Evolutionary conservation across 2,888 invertebrate species (phyloP), one percentile per base, ranked within the genome.

Genomic region (Temnothorax rugatulus): DNA sequence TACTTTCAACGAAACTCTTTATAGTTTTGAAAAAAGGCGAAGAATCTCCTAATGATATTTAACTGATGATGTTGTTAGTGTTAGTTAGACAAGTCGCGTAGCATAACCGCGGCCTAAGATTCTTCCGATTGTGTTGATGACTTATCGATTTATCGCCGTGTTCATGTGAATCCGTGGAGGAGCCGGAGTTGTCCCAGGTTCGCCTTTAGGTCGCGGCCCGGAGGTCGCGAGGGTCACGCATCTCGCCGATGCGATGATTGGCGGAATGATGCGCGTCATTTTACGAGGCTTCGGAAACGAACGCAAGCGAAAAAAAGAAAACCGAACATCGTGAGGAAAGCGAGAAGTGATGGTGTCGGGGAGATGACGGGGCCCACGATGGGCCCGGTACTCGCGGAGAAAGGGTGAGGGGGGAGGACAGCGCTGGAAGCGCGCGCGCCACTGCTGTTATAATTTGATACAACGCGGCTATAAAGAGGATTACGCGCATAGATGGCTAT

Each of bases 361-460:
- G 54, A 54, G 66, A 68, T 21, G 76, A 76, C 69, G 41, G 38
- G 50, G 25, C 13, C 66, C 50, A 64, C 18, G 66, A 66, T 41
- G 76, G 38, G 76, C 21, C 34, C 15, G 15, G 47, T 64, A 15
- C 13, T 63, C 34, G 54, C 29, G n/a, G 29, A 2, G 25, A 2
- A 38, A 25, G 63, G 21, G 15, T 11, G 34, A 21, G 13, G 11
- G 25, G 9, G 1, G 44, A 68, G n/a, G n/a, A n/a, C 9, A 11
- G 57, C 66, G 71, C 57, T 86, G 84, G 84, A 86, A 88, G 84
- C 84, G 87, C 84, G n/a, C n/a, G 84, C 82, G 86, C 83, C 77
- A 85, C 86, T 82, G 89, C 90, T 90, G 90, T 91, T 91, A 91
- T 91, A 91, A 92, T 91, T 91, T 90, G 90, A 91, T 90, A 89